These are phyloP conservation scores for Gnathonemus longibarbis DNA, from an alignment of 2,113 vertebrate species.

Conservation along the genomic window DNA sequence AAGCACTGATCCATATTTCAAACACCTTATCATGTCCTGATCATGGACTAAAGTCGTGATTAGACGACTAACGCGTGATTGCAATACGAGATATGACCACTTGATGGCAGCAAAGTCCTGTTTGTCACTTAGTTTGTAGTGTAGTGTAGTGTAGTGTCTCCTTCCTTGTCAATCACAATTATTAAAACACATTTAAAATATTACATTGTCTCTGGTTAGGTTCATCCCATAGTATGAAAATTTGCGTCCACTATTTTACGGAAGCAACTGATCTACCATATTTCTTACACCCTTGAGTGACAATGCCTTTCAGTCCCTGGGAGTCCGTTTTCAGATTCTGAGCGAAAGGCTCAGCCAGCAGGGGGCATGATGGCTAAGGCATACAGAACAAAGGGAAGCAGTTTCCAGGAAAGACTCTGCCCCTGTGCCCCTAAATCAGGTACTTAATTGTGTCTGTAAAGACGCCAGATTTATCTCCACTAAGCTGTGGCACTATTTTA, in stretches of 20 bases:
- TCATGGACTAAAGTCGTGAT: not conserved
- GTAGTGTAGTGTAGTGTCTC: not conserved
- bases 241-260: not conserved
- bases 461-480: not conserved
- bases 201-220: not conserved
- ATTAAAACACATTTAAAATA: not conserved
- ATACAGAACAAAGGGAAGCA: not conserved
- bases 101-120: constrained; percentile 3
- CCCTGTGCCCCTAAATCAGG: not conserved
- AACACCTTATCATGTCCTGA: not conserved
- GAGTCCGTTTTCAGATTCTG: not conserved
- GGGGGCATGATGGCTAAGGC: not conserved
- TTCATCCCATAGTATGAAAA: not conserved
- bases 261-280: not conserved
- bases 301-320: not conserved
- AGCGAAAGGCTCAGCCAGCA: not conserved
- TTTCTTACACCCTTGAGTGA: not conserved
- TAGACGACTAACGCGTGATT: not conserved
- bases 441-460: not conserved
- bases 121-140: not conserved
- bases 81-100: not conserved
- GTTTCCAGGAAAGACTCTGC: not conserved
- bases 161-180: not conserved
- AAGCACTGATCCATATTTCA: not conserved
- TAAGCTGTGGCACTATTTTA: not conserved